These are phyloP conservation scores for Laothoe populi DNA, from an alignment of 2,888 invertebrate species.

Conservation along the genomic window DNA sequence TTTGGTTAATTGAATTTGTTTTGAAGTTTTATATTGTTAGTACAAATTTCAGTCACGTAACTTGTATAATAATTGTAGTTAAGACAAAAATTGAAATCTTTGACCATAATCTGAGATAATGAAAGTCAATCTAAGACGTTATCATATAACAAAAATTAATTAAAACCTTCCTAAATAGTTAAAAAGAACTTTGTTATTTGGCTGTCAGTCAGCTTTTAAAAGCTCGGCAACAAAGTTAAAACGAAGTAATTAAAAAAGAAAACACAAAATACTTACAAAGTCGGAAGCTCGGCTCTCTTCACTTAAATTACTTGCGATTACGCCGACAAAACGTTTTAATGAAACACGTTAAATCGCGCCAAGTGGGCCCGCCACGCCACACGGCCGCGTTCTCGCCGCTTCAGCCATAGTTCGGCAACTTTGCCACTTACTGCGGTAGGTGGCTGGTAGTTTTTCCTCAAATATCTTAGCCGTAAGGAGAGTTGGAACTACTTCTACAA, in stretches of 20 bases:
- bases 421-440: conserved; percentile 77
- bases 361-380: conserved; percentile 68
- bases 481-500: conserved; percentile 81
- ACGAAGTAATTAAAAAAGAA: conserved; percentile 85
- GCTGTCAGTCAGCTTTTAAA: conserved; percentile 84
- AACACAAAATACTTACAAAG: conserved; percentile 85
- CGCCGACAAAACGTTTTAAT: conserved; percentile 84
- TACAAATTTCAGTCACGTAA: too few relatives aligned
- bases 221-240: conserved; percentile 83
- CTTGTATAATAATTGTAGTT: too few relatives aligned
- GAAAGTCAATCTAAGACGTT: conserved; percentile 32
- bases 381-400: conserved; percentile 47
- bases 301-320: conserved; percentile 85
- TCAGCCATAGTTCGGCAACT: conserved; percentile 75
- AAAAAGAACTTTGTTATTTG: conserved; percentile 81
- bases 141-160: conserved; percentile 61
- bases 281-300: conserved; percentile 84
- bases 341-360: conserved; percentile 83
- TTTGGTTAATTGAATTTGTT: too few relatives aligned
- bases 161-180: conserved; percentile 80
- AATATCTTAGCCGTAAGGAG: conserved; percentile 83
- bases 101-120: neutral
- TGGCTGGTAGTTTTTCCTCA: conserved; percentile 81
- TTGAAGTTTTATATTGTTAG: too few relatives aligned
- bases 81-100: too few relatives aligned